Base-by-base conservation (phyloP, 2,113 vertebrate species). In the Zosterops lateralis region DNA sequence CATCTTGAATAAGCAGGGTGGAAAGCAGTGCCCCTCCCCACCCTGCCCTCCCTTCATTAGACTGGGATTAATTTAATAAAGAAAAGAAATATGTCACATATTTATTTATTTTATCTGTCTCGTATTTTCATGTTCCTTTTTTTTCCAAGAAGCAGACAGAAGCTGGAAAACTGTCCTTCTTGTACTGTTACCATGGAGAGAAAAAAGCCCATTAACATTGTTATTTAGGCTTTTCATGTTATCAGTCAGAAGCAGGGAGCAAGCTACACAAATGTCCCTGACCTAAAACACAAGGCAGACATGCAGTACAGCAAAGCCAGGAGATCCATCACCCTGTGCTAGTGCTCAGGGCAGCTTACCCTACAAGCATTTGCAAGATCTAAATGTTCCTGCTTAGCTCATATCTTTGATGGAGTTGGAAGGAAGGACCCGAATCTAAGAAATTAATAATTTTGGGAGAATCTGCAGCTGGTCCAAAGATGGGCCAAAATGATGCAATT, bases 111-210 rank as follows among this genome's bases (percentile, higher is more conserved):
- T 66, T 24, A 74, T 47, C 68, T 66, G 14, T 18, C n/a, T 61
- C 12, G 2, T 73, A 47, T 79, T 89, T 95, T 94, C 42, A 48
- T 56, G 29, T 54, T 87, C 40, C 10, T 53, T 61, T 74, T 36
- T 36, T 29, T 25, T 58, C 9, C 32, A 51, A 74, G 64, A 84
- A 84, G 45, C 60, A 84, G 51, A 19, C 34, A 89, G 66, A 84
- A 31, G 34, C 38, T 74, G 75, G 48, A 95, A 79, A 77, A 64
- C 34, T 77, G 51, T 76, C 78, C 81, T 93, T 66, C 75, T 85
- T 83, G 38, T 67, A 18, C 56, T 67, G 89, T 80, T 94, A 94
- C 84, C 85, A 90, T 80, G 87, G 89, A 94, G 75, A 95, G 71
- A 64, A 91, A 91, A 89, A 89, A 85, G 17, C 40, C 64, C 56